phyloP scores from a whole-genome alignment of 2,113 vertebrate species.

The Cavia porcellus region DNA sequence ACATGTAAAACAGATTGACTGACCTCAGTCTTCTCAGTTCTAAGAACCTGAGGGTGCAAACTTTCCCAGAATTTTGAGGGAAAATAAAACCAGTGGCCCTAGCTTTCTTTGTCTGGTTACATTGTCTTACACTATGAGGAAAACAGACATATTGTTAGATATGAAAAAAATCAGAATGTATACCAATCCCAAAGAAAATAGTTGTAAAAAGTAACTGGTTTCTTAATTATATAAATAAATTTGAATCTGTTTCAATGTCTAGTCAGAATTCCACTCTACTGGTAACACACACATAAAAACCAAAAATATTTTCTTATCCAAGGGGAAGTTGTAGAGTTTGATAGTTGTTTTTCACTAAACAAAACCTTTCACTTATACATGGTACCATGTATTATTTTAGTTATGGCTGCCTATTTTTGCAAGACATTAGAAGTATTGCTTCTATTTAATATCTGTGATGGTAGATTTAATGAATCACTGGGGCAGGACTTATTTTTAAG shows the following conservation, averaged over 20 bases:
- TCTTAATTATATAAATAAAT: constrained; percentile 12
- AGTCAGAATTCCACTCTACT: not conserved
- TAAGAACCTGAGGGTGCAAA: not conserved
- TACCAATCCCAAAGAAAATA: not conserved
- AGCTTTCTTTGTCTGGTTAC: not conserved
- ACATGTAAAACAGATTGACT: not conserved
- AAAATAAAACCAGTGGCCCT: not conserved
- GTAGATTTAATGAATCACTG: not conserved
- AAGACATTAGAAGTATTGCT: not conserved
- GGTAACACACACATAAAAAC: not conserved
- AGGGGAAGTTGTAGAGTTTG: not conserved
- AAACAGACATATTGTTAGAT: not conserved
- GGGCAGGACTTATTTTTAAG: constrained; percentile 52
- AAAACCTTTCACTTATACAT: not conserved
- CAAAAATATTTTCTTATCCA: not conserved
- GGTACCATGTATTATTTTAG: not conserved
- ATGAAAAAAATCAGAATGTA: not conserved
- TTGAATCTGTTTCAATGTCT: constrained; percentile 45
- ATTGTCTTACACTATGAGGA: not conserved
- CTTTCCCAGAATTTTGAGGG: not conserved
- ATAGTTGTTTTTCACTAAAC: not conserved
- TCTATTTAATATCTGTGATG: not conserved
- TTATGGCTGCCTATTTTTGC: not conserved
- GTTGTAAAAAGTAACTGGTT: not conserved
- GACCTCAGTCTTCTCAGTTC: not conserved